Evolutionary conservation across 2,888 invertebrate genomes (phyloP).

Genomic region (Tipula unca): DNA sequence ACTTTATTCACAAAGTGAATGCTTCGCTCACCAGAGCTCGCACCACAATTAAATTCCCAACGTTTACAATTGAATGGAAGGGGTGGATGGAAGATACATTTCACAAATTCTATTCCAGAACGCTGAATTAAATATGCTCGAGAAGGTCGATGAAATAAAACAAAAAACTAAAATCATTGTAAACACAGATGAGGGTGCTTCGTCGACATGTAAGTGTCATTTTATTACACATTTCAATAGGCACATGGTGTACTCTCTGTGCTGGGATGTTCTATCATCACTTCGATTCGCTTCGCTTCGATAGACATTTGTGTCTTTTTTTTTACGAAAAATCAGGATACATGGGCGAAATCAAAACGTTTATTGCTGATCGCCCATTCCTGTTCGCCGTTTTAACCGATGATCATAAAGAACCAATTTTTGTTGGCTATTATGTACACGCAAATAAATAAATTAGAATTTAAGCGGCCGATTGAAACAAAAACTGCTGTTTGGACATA

Average conservation of each 20-base stretch:
- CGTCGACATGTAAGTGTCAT: not conserved
- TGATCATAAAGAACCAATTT: not conserved
- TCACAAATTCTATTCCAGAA: not conserved
- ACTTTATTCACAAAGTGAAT: not conserved
- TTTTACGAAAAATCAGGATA: not conserved
- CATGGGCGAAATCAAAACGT: not conserved
- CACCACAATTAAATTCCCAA: not conserved
- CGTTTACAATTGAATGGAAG: not conserved
- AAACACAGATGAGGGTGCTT: not conserved
- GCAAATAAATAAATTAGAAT: constrained; percentile 9
- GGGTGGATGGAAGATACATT: not conserved
- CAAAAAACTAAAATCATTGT: constrained; percentile 18
- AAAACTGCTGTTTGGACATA: too few relatives aligned
- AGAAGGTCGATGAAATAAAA: not conserved
- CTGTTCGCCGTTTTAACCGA: not conserved
- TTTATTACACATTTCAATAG: not conserved
- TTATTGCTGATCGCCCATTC: not conserved
- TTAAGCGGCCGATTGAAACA: too few relatives aligned
- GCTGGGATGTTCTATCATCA: too few relatives aligned
- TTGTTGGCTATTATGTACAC: not conserved
- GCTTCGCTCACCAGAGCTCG: not conserved
- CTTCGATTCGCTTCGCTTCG: too few relatives aligned
- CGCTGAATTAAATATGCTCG: not conserved
- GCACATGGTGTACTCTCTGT: too few relatives aligned
- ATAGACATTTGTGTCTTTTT: too few relatives aligned